Evolutionary conservation across 2,888 invertebrate genomes (phyloP), one percentile per base, ranked within the genome.

Genomic region (Spodoptera picta): DNA sequence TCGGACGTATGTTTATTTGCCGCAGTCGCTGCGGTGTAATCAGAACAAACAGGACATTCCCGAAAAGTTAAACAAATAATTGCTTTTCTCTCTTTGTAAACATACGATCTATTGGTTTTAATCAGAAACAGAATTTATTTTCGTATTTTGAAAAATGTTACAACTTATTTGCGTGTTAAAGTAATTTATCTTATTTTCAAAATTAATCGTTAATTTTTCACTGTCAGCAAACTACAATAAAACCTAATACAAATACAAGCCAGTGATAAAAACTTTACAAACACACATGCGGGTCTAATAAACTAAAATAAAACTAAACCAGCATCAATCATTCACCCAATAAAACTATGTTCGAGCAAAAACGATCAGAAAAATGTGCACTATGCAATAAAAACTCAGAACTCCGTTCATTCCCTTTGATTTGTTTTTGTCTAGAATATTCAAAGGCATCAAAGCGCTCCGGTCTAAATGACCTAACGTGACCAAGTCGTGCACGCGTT

Each of bases 381-480:
- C 51, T 1, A 14, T n/a, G 14, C 12, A 45, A n/a, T 5, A n/a
- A 14, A 6, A 46, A 46, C 36, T 36, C 36, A 49, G 49, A 43
- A 3, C 1, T 19, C 11, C 9, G 36, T 46, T n/a, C 2, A 42
- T 47, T 46, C 43, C 43, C 48, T 57, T 57, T 65, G 48, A 65
- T 55, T 54, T 60, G 27, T 54, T 73, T 72, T 74, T 50, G 14
- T 59, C 53, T 54, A 61, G 24, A 41, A 11, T 36, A 48, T 44
- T 48, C 49, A 72, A 68, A 60, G 44, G 57, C 44, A 56, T 73
- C 45, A 65, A 74, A 69, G 43, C 60, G 49, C 51, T 41, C 44
- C 12, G 19, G 19, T 56, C 41, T 49, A 61, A 60, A 63, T 57
- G 50, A 54, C 42, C 42, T 54, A 51, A 67, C 56, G 47, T 54